Evolutionary conservation across 2,888 invertebrate genomes (phyloP).

Genomic region (Dynastes tityus): DNA sequence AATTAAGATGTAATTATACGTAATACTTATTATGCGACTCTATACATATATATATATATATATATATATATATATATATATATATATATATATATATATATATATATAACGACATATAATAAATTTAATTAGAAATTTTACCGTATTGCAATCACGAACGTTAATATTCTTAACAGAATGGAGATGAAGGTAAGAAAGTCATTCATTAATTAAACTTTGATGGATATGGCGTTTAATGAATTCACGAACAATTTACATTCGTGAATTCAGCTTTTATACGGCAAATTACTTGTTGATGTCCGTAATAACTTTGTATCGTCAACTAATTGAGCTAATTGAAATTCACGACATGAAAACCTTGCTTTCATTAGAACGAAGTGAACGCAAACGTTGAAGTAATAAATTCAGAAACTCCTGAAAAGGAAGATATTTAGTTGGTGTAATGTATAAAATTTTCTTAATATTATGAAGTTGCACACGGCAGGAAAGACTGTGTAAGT

Average conservation of each 20-base stretch:
- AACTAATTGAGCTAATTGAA: slow-evolving; percentile 33
- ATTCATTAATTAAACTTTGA: slow-evolving; percentile 39
- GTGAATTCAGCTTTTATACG: slow-evolving; percentile 5
- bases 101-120: background rate
- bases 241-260: slow-evolving; percentile 29
- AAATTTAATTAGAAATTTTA: slow-evolving; percentile 29
- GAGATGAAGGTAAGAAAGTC: background rate
- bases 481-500: too few species aligned
- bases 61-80: too few species aligned
- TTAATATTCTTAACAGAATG: background rate
- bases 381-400: background rate
- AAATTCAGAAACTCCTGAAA: background rate
- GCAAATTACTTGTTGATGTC: slow-evolving; percentile 29
- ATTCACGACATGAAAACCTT: background rate
- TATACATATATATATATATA: too few species aligned
- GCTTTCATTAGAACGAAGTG: background rate
- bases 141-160: background rate
- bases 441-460: too few species aligned
- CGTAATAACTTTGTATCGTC: slow-evolving; percentile 28
- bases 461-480: too few species aligned
- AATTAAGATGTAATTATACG: too few species aligned
- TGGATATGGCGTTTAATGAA: slow-evolving; percentile 31
- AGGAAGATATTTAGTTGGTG: background rate
- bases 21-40: too few species aligned
- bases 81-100: too few species aligned